A percentile compares a stretch with the other conserved stretches of the same genome.
Conservation (phyloP, 2,888 invertebrate species). For the Aphodius sticticus region DNA sequence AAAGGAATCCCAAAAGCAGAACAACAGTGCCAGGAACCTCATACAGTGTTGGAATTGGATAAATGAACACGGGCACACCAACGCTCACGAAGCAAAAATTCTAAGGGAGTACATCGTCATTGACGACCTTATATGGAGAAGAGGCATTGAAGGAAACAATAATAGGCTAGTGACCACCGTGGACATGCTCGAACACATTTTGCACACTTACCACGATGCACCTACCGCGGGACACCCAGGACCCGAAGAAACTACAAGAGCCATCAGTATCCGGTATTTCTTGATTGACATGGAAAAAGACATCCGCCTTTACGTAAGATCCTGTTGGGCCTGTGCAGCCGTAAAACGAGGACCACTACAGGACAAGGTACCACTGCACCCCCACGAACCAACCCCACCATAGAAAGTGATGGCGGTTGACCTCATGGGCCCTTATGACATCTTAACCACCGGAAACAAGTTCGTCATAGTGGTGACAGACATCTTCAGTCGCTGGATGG, state of each 20-base stretch:
- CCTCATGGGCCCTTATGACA: no score
- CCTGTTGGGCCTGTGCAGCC: constrained; percentile 30
- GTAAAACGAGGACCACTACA: constrained; percentile 31
- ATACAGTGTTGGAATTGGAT: not conserved
- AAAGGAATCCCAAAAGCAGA: no score
- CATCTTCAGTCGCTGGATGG: no score
- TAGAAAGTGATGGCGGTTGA: no score
- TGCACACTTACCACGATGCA: no score
- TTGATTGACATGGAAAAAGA: no score
- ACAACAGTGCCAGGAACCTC: no score
- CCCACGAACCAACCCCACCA: no score
- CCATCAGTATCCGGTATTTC: constrained; percentile 15
- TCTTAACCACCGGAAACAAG: no score
- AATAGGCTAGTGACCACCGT: not conserved
- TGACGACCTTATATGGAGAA: not conserved
- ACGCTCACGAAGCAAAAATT: not conserved
- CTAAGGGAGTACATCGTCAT: not conserved
- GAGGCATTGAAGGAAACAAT: not conserved
- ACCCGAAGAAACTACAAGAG: not conserved
- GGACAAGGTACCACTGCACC: constrained; percentile 24
- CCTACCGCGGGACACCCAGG: constrained; percentile 7
- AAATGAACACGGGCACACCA: not conserved
- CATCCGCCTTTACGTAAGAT: no score
- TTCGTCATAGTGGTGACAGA: no score
- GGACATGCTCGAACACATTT: not conserved